Evolutionary conservation across 1,140 invertebrate genomes (phyloP).

Genomic region (Drosophila virilis): DNA sequence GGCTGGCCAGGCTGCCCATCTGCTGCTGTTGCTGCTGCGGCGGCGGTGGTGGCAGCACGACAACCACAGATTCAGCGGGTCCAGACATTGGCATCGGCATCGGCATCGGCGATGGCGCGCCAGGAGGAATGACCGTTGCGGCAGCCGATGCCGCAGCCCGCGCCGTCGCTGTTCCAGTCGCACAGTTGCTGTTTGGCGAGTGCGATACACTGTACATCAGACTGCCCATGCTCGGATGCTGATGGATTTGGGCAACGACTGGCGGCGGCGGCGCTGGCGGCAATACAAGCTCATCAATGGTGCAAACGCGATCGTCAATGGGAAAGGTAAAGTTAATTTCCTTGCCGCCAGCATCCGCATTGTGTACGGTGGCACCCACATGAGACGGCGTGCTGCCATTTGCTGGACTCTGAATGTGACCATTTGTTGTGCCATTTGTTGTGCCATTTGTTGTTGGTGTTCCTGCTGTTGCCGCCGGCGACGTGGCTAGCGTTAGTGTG

Average conservation of each 20-base stretch:
- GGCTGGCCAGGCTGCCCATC: constrained; percentile 58
- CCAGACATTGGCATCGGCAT: constrained; percentile 39
- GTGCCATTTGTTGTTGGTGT: constrained; percentile 20
- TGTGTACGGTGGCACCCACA: not conserved
- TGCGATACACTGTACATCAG: constrained; percentile 70
- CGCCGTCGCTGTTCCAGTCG: constrained; percentile 32
- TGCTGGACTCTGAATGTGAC: constrained; percentile 43
- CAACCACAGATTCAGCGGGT: constrained; percentile 74
- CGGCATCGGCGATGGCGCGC: constrained; percentile 65
- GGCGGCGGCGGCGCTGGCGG: constrained; percentile 72
- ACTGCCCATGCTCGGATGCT: constrained; percentile 66
- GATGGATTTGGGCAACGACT: constrained; percentile 35
- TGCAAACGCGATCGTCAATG: constrained; percentile 83
- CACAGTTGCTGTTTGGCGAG: constrained; percentile 39
- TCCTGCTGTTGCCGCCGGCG: constrained; percentile 24
- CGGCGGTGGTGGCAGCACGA: constrained; percentile 73
- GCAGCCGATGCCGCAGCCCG: constrained; percentile 75
- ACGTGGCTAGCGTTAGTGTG: constrained; percentile 61
- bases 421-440: constrained; percentile 42
- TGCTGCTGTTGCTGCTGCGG: constrained; percentile 47
- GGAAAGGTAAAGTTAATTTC: constrained; percentile 84
- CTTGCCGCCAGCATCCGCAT: constrained; percentile 53
- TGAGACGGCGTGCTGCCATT: constrained; percentile 54
- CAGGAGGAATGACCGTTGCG: constrained; percentile 76
- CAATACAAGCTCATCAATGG: constrained; percentile 79